Evolutionary conservation across 2,113 vertebrate species (phyloP).

Genomic region (Morone saxatilis): DNA sequence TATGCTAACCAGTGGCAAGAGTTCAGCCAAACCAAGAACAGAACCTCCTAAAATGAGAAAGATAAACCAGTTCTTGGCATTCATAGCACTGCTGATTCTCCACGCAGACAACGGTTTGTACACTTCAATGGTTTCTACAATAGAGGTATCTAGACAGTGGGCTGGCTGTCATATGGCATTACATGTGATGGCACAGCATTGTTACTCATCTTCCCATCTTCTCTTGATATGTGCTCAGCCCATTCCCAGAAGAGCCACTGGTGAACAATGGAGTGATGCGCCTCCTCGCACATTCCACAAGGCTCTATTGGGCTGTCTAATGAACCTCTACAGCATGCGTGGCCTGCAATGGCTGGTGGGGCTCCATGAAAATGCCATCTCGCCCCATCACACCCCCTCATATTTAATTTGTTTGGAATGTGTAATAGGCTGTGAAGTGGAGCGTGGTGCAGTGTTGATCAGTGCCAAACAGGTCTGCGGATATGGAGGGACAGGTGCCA

Average conservation of each 20-base stretch:
- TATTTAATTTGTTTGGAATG: constrained; percentile 76
- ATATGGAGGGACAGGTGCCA: constrained; percentile 72
- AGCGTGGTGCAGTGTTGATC: constrained; percentile 57
- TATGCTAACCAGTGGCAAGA: constrained; percentile 70
- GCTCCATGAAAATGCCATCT: constrained; percentile 54
- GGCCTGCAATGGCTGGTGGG: constrained; percentile 43
- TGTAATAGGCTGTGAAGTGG: constrained; percentile 71
- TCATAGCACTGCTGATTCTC: constrained; percentile 19
- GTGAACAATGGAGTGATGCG: constrained; percentile 75
- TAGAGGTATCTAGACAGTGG: constrained; percentile 45
- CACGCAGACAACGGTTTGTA: constrained; percentile 54
- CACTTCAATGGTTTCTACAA: constrained; percentile 57
- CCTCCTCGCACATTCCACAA: constrained; percentile 74
- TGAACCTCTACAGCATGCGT: constrained; percentile 72
- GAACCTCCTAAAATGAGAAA: constrained; percentile 55
- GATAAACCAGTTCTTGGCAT: constrained; percentile 50
- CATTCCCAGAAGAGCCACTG: constrained; percentile 69
- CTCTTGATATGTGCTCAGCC: constrained; percentile 57
- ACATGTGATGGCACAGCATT: constrained; percentile 62
- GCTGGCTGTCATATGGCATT: constrained; percentile 76
- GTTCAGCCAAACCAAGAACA: constrained; percentile 73
- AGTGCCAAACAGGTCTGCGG: constrained; percentile 70
- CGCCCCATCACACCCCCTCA: constrained; percentile 45
- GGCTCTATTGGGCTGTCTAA: constrained; percentile 78
- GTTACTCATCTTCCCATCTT: constrained; percentile 68